Percentiles rank a stretch among this genome's conserved stretches.
These are phyloP conservation scores for Pelecanoides urinatrix DNA, from an alignment of 2,113 vertebrate species.

Conservation along the genomic window DNA sequence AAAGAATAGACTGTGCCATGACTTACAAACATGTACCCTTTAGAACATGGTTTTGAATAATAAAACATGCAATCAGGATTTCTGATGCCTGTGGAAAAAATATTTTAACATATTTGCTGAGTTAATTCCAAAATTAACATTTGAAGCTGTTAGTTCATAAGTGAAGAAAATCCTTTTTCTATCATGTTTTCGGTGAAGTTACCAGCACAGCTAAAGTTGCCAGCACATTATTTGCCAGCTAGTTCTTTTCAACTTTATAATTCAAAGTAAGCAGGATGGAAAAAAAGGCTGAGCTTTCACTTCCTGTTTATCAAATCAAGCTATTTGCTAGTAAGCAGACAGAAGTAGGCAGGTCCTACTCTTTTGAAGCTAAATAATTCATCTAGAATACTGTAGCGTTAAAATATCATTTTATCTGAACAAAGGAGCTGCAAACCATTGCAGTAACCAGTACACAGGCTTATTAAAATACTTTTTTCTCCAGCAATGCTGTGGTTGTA, in stretches of 20 bases:
- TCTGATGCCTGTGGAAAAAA: not conserved
- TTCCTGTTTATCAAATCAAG: conserved; percentile 66
- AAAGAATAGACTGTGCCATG: not conserved
- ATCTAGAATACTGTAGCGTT: not conserved
- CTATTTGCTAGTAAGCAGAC: not conserved
- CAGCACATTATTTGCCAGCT: not conserved
- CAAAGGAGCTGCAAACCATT: conserved; percentile 3
- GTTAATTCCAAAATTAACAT: conserved; percentile 1
- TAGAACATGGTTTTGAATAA: not conserved
- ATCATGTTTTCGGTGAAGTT: not conserved
- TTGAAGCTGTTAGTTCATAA: not conserved
- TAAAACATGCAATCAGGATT: not conserved
- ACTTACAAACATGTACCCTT: not conserved
- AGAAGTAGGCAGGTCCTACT: conserved; percentile 6
- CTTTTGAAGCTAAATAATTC: conserved; percentile 31
- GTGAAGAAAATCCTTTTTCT: not conserved
- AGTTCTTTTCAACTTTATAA: not conserved
- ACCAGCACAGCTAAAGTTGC: conserved; percentile 20
- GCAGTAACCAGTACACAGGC: not conserved
- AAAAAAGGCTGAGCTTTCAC: conserved; percentile 44
- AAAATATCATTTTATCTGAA: not conserved
- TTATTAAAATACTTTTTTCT: not conserved
- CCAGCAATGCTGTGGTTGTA: not conserved
- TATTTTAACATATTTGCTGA: not conserved
- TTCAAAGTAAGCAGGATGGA: conserved; percentile 40